Evolutionary conservation across 1,140 invertebrate species (phyloP).

Genomic region (Drosophila sp.): DNA sequence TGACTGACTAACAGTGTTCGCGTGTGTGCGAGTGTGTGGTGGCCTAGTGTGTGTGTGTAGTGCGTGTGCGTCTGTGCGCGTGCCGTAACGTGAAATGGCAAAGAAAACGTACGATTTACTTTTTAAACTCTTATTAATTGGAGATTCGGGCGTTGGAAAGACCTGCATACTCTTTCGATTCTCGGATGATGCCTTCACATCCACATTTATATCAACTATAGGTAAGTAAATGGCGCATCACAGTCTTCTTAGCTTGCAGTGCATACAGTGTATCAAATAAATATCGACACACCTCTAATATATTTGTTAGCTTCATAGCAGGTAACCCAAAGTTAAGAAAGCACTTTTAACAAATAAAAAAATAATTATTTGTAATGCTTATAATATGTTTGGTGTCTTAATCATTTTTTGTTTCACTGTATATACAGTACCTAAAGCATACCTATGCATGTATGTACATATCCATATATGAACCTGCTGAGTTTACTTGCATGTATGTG

Average conservation of each 20-base stretch:
- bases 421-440: not conserved
- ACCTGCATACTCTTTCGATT: constrained; percentile 99
- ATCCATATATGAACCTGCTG: not conserved
- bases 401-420: too few relatives aligned
- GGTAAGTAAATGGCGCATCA: constrained; percentile 87
- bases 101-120: constrained; percentile 99
- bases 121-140: constrained; percentile 98
- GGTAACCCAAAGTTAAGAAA: too few relatives aligned
- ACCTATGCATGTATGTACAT: constrained; percentile 10
- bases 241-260: constrained; percentile 4
- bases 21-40: constrained; percentile 35
- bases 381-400: too few relatives aligned
- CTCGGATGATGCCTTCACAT: constrained; percentile 99
- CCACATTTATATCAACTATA: constrained; percentile 99
- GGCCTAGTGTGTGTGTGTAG: constrained; percentile 44
- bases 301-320: too few relatives aligned
- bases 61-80: constrained; percentile 61
- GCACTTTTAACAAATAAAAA: too few relatives aligned
- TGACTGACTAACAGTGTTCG: constrained; percentile 28
- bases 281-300: too few relatives aligned
- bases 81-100: constrained; percentile 88
- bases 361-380: too few relatives aligned
- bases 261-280: too few relatives aligned
- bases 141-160: constrained; percentile 99
- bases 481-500: constrained; percentile 9